A percentile compares a stretch with the other conserved stretches of the same genome.
Conservation (phyloP, 2,888 invertebrate species). For the Odontocerum albicorne region DNA sequence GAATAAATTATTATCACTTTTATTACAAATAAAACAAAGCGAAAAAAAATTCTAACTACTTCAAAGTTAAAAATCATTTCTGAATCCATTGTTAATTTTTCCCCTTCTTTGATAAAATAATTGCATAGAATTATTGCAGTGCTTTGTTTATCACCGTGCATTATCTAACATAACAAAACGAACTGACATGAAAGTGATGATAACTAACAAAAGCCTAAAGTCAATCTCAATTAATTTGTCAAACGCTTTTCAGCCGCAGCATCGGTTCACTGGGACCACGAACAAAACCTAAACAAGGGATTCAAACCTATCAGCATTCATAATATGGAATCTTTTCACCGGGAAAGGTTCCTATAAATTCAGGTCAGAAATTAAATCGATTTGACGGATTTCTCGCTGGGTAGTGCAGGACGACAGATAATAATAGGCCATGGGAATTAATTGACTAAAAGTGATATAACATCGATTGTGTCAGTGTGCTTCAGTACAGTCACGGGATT, state of each 20-base stretch:
- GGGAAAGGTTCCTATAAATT: too few species aligned
- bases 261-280: not conserved
- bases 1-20: too few species aligned
- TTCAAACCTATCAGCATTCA: not conserved
- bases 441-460: slow-evolving; percentile 20
- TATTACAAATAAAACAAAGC: too few species aligned
- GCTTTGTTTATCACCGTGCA: not conserved
- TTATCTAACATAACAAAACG: not conserved
- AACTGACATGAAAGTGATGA: slow-evolving; percentile 4
- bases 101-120: too few species aligned
- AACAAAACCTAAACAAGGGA: slow-evolving; percentile 19
- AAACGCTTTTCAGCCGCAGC: slow-evolving; percentile 23
- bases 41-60: too few species aligned
- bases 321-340: not conserved
- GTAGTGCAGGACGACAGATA: too few species aligned
- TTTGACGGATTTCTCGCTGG: too few species aligned
- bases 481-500: slow-evolving; percentile 7
- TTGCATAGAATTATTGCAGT: too few species aligned
- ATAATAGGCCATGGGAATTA: slow-evolving; percentile 4
- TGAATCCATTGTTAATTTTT: too few species aligned
- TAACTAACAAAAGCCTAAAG: slow-evolving; percentile 15
- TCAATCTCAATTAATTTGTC: slow-evolving; percentile 23
- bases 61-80: too few species aligned
- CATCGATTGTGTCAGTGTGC: slow-evolving; percentile 14
- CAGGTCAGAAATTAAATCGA: too few species aligned